Conservation (phyloP, 2,797 vertebrate genomes). For the Scyliorhinus canicula region DNA sequence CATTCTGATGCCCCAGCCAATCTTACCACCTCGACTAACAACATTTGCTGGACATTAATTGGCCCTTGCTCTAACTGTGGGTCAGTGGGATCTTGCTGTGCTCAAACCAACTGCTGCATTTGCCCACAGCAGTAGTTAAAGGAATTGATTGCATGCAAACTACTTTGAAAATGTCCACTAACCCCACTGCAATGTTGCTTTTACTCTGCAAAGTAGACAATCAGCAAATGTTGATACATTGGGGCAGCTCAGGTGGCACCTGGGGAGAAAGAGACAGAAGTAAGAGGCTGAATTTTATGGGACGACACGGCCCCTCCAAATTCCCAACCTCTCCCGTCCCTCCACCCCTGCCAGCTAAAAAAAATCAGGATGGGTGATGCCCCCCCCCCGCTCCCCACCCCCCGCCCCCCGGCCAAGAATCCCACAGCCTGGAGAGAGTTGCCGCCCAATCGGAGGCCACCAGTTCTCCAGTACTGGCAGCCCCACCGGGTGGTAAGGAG, state of each 20-base stretch:
- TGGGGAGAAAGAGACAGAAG: not conserved
- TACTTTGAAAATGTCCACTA: too few relatives aligned
- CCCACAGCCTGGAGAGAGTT: not conserved
- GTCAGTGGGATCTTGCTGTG: not conserved
- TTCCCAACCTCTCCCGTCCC: not conserved
- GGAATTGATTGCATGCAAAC: not conserved
- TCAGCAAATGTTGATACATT: not conserved
- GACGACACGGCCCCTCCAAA: too few relatives aligned
- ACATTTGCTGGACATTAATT: not conserved
- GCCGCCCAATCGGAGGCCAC: not conserved
- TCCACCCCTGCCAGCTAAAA: too few relatives aligned
- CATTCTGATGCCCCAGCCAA: not conserved
- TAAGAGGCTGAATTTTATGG: not conserved
- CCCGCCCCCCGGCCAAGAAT: not conserved
- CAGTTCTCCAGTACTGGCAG: too few relatives aligned
- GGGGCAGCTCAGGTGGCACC: too few relatives aligned
- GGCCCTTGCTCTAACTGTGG: too few relatives aligned
- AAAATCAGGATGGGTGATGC: too few relatives aligned
- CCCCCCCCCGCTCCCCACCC: too few relatives aligned
- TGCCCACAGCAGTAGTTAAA: not conserved
- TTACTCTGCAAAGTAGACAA: not conserved
- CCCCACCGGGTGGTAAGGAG: not conserved
- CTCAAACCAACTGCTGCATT: not conserved
- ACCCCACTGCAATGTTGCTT: not conserved
- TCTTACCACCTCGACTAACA: too few relatives aligned